These are phyloP conservation scores for Phaetusa simplex DNA, from an alignment of 2,113 vertebrate genomes.

Conservation along the genomic window DNA sequence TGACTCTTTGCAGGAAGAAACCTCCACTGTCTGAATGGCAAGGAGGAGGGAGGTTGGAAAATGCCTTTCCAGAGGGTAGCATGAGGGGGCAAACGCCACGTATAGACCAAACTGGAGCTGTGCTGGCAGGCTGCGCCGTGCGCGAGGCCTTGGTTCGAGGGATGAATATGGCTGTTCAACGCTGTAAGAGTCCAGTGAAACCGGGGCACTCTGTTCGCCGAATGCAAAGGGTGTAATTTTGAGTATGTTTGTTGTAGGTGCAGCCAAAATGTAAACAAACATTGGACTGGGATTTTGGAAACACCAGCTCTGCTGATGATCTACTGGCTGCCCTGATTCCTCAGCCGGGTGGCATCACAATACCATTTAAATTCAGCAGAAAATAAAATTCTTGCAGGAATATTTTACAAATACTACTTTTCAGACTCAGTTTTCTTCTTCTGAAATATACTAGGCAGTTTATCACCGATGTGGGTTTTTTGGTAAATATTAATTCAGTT, in stretches of 20 bases:
- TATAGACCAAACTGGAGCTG: accelerated
- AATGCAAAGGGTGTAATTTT: neutral
- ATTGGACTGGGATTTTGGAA: neutral
- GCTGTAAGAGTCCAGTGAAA: neutral
- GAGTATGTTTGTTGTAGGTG: neutral
- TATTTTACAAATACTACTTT: neutral
- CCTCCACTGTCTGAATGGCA: neutral
- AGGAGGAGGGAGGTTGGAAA: neutral
- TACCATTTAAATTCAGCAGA: neutral
- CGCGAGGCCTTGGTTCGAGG: neutral
- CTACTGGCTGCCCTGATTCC: neutral
- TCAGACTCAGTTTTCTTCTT: neutral
- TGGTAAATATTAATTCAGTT: neutral
- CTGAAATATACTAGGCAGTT: neutral
- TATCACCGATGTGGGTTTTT: neutral
- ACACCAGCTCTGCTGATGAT: neutral
- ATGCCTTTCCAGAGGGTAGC: neutral
- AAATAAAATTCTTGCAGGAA: neutral
- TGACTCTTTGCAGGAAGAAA: neutral
- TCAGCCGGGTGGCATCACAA: neutral
- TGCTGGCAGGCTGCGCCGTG: neutral
- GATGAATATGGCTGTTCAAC: neutral
- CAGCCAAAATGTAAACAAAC: neutral
- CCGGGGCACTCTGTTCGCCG: neutral
- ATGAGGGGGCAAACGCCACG: too few species aligned